Conservation (phyloP, 2,797 vertebrate genomes). For the Spea hammondii region DNA sequence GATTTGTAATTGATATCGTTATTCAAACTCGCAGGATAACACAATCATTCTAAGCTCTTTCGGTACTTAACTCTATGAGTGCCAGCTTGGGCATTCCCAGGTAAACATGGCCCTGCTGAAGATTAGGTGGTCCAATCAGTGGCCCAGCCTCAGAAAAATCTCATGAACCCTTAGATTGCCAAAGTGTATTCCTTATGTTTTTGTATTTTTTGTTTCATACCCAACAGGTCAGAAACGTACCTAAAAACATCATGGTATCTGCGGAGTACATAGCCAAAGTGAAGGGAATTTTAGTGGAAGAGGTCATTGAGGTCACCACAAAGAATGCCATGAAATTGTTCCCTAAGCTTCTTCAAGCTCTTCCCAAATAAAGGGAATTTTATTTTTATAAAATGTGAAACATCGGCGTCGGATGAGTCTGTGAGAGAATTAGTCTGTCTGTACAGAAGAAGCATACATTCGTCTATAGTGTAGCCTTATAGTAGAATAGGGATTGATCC, state of each 20-base stretch:
- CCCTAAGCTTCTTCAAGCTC: conserved; percentile 74
- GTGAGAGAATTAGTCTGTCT: neutral
- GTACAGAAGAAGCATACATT: no score
- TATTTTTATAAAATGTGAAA: neutral
- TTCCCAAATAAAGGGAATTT: conserved; percentile 62
- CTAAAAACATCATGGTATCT: conserved; percentile 79
- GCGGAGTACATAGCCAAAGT: conserved; percentile 87
- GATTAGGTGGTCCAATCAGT: no score
- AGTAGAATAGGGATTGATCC: no score
- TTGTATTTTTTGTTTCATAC: conserved; percentile 13
- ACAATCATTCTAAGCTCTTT: no score
- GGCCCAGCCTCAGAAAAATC: no score
- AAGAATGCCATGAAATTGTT: conserved; percentile 86
- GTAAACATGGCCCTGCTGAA: no score
- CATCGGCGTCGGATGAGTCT: neutral
- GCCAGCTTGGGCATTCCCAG: no score
- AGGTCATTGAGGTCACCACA: conserved; percentile 82
- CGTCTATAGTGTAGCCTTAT: no score
- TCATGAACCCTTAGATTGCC: no score
- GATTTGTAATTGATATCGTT: no score
- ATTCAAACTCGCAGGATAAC: no score
- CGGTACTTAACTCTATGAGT: no score
- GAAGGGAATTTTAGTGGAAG: conserved; percentile 85
- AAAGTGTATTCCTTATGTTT: neutral
- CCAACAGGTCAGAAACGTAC: conserved; percentile 91